phyloP scores from a whole-genome alignment of 1,140 invertebrate genomes.

The Aphaenogaster floridana region DNA sequence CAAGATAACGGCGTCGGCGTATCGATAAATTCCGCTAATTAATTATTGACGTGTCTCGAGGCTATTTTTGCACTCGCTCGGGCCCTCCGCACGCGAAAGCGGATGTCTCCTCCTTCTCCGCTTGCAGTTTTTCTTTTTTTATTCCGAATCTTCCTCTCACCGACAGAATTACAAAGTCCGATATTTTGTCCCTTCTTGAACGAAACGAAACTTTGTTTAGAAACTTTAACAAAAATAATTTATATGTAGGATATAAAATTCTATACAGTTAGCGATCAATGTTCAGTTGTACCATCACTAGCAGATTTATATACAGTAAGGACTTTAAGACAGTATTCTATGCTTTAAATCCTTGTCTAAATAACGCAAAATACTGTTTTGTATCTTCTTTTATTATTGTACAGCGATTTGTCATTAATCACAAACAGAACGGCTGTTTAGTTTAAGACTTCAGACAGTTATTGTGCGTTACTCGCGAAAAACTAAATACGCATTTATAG shows the following conservation, averaged over 20 bases:
- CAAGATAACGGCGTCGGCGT: slow-evolving; percentile 80
- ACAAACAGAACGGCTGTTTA: no score
- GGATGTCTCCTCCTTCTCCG: slow-evolving; percentile 19
- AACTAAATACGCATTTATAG: no score
- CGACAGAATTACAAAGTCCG: neutral
- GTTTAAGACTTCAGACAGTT: no score
- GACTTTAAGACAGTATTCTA: no score
- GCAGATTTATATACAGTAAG: neutral
- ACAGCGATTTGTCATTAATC: no score
- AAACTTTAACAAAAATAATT: slow-evolving; percentile 1
- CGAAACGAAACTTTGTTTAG: neutral
- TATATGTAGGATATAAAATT: neutral
- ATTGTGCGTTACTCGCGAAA: no score
- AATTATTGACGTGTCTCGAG: slow-evolving; percentile 83
- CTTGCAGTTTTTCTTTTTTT: neutral
- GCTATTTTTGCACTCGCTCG: slow-evolving; percentile 77
- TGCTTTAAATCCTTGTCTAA: no score
- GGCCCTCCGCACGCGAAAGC: slow-evolving; percentile 77
- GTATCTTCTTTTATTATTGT: no score
- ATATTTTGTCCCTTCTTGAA: neutral
- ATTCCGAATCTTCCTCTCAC: slow-evolving; percentile 10
- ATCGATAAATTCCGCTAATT: slow-evolving; percentile 85
- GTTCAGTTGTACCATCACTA: neutral
- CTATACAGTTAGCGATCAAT: neutral
- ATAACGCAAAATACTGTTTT: no score